Evolutionary conservation across 2,113 vertebrate genomes (phyloP), one percentile per base, ranked within the genome.

Genomic region (Nesoenas mayeri): DNA sequence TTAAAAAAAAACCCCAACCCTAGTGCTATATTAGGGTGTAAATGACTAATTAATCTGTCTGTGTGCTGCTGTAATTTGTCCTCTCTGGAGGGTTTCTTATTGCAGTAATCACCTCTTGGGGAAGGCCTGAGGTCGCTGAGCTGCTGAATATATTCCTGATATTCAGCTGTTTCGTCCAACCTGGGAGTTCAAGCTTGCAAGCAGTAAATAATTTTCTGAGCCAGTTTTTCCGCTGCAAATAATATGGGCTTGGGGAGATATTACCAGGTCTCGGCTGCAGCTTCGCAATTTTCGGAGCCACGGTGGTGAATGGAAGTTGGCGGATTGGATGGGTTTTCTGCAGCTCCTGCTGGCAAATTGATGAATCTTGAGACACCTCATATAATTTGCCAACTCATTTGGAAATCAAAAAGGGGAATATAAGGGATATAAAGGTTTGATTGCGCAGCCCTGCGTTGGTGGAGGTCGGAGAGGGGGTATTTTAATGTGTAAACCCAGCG

Each of bases 11-110:
- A 15, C 6, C 6, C 51, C 51, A 25, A 9, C 11, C 18, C 42
- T 17, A 14, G 47, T 36, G 74, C 75, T 95, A 18, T 53, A 67
- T 85, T 67, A 67, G 60, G 74, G 88, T 67, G 88, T 67, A 78
- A 93, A 86, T 34, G 51, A 74, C 57, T 86, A 86, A 92, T 95
- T 90, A 56, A 92, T 89, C 74, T 88, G 79, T 42, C 92, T 72
- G 51, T 16, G 57, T 2, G 2, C 85, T 56, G 85, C 54, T 86
- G 61, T 47, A 57, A 87, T 92, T 89, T 53, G 29, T 54, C 28
- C 51, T 70, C 79, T 67, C 91, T 1, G 2, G 83, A 62, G 88
- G 84, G 69, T 67, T 91, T 58, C 80, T 79, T 54, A 19, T 78
- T n/a, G 22, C 67, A 51, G 15, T 40, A 61, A 75, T 87, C 21